Conservation (phyloP, 1,140 invertebrate genomes). For the Leucophenga varia region DNA sequence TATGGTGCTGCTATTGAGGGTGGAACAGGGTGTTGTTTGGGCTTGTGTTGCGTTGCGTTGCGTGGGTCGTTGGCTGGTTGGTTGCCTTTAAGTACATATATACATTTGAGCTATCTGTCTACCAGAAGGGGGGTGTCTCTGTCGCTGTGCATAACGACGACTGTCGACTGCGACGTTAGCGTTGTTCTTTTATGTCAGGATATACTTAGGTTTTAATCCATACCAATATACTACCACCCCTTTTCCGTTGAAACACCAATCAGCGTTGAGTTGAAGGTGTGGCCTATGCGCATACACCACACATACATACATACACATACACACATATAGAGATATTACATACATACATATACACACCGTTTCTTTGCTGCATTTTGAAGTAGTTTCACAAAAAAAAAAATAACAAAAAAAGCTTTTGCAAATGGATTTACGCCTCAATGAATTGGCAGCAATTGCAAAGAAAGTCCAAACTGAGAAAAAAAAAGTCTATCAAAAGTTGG, state of each 20-base stretch:
- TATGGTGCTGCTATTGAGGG: conserved; percentile 19
- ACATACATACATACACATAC: conserved; percentile 1
- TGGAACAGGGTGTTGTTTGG: background rate
- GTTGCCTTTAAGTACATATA: conserved; percentile 27
- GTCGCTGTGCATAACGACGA: conserved; percentile 22
- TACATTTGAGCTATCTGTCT: conserved; percentile 50
- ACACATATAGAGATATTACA: too few species aligned
- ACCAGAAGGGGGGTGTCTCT: conserved; percentile 17
- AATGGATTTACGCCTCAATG: conserved; percentile 25
- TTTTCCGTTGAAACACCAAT: conserved; percentile 44
- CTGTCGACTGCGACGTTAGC: conserved; percentile 18
- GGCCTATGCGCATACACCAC: conserved; percentile 27
- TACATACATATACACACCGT: too few species aligned
- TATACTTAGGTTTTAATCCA: conserved; percentile 52
- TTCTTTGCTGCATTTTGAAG: too few species aligned
- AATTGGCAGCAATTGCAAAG: conserved; percentile 1
- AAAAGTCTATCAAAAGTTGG: too few species aligned
- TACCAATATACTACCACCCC: conserved; percentile 36
- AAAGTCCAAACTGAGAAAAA: too few species aligned
- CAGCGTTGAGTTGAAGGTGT: conserved; percentile 50
- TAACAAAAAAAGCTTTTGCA: conserved; percentile 28
- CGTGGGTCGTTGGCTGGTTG: conserved; percentile 20
- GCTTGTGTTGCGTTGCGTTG: conserved; percentile 14
- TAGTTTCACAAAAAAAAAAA: too few species aligned
- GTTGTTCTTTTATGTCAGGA: conserved; percentile 32